Evolutionary conservation across 2,797 vertebrate species (phyloP).

Genomic region (Hyperoplus immaculatus): DNA sequence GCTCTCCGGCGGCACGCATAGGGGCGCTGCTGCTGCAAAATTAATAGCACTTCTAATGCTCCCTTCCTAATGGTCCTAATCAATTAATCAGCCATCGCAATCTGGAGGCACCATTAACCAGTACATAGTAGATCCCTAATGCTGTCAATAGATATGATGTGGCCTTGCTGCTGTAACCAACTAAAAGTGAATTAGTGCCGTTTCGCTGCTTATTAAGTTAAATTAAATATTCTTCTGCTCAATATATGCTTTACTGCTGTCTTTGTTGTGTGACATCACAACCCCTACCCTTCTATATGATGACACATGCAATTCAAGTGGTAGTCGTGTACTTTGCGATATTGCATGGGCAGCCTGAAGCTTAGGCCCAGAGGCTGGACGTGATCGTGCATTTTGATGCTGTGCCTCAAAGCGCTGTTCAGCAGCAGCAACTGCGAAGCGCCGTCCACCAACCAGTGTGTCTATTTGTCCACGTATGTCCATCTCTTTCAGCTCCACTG

Average conservation of each 20-base stretch:
- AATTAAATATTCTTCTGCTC: conserved; percentile 24
- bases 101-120: conserved; percentile 76
- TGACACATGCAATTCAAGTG: conserved; percentile 53
- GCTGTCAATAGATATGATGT: conserved; percentile 66
- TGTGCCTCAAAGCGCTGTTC: conserved; percentile 31
- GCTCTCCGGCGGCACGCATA: conserved; percentile 69
- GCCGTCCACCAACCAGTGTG: neutral
- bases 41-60: conserved; percentile 83
- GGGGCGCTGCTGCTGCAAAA: conserved; percentile 76
- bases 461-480: neutral
- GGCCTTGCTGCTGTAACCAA: conserved; percentile 41
- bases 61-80: conserved; percentile 82
- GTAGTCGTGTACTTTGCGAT: conserved; percentile 53
- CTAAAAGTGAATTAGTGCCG: conserved; percentile 30
- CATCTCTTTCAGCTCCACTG: conserved; percentile 32
- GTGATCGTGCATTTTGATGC: conserved; percentile 69
- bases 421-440: conserved; percentile 19
- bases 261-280: conserved; percentile 35
- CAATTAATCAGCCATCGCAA: conserved; percentile 80
- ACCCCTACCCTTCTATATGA: conserved; percentile 23
- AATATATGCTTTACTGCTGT: conserved; percentile 15
- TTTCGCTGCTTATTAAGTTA: conserved; percentile 24
- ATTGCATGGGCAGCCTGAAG: conserved; percentile 66
- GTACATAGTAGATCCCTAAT: conserved; percentile 65
- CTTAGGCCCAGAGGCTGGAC: conserved; percentile 59